Evolutionary conservation across 2,797 vertebrate genomes (phyloP).

Genomic region (Squalus acanthias): DNA sequence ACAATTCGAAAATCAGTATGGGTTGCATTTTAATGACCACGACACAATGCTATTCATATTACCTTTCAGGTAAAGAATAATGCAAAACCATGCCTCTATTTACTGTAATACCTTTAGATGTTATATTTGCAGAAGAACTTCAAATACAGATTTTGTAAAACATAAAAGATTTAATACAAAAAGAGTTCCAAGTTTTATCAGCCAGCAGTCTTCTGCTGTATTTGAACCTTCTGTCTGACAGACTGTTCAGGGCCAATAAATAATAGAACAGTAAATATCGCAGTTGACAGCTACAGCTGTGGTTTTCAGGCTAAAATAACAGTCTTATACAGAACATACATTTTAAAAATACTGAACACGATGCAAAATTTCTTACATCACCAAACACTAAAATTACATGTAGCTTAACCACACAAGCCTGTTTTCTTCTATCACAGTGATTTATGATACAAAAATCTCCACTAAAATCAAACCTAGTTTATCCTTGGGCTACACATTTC

Average conservation of each 20-base stretch:
- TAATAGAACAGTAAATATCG: constrained; percentile 25
- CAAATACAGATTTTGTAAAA: neutral
- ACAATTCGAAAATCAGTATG: neutral
- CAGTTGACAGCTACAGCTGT: constrained; percentile 23
- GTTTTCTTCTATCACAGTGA: constrained; percentile 73
- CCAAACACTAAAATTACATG: constrained; percentile 65
- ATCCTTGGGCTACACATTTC: constrained; percentile 63
- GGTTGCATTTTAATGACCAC: neutral
- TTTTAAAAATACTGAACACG: constrained; percentile 26
- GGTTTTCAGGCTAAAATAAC: constrained; percentile 8
- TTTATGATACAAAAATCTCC: constrained; percentile 69
- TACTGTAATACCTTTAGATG: neutral
- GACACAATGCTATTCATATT: neutral
- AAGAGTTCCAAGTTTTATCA: neutral
- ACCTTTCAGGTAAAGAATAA: neutral
- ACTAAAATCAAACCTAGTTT: constrained; percentile 71
- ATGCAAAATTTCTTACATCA: constrained; percentile 9
- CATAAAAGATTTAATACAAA: neutral
- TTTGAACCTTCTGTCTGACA: neutral
- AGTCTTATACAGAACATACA: neutral
- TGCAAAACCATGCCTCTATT: neutral
- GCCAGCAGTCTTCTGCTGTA: neutral
- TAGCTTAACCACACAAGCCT: constrained; percentile 63
- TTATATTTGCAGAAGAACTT: neutral
- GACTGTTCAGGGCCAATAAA: constrained; percentile 10